phyloP scores from a whole-genome alignment of 2,113 vertebrate genomes.

The Campylorhamphus procurvoides region DNA sequence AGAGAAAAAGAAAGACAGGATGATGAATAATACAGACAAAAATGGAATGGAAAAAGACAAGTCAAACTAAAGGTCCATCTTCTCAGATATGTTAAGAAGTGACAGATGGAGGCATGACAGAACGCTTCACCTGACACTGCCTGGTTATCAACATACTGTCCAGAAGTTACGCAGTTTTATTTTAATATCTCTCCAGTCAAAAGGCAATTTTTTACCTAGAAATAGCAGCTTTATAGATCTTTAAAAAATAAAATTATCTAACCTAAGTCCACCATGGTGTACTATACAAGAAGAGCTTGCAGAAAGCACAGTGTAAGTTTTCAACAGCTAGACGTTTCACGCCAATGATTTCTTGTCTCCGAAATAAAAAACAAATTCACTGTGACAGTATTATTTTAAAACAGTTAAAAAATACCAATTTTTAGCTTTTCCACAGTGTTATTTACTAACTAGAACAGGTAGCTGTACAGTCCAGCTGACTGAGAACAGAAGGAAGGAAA shows the following conservation, averaged over 20 bases:
- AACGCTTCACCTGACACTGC: background rate
- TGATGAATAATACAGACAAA: background rate
- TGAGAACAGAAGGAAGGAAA: background rate
- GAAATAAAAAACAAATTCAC: constrained; percentile 21
- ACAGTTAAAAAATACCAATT: background rate
- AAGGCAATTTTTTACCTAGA: constrained; percentile 13
- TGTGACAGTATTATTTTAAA: background rate
- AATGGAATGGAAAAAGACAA: background rate
- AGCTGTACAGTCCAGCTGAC: background rate
- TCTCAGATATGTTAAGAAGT: rapidly evolving
- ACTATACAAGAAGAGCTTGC: background rate
- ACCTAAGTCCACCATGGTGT: background rate
- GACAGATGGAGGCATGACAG: background rate
- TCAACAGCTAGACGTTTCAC: background rate
- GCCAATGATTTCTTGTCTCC: constrained; percentile 1
- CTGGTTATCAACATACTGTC: background rate
- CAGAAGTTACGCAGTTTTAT: background rate
- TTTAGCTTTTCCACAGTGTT: background rate
- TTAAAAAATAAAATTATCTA: constrained; percentile 6
- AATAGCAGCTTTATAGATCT: background rate
- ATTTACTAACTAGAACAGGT: background rate
- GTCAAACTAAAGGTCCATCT: background rate
- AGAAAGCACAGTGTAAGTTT: background rate
- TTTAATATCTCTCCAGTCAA: constrained; percentile 14
- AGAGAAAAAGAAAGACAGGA: background rate